phyloP scores from a whole-genome alignment of 2,113 vertebrate species.

The Aegithalos caudatus region DNA sequence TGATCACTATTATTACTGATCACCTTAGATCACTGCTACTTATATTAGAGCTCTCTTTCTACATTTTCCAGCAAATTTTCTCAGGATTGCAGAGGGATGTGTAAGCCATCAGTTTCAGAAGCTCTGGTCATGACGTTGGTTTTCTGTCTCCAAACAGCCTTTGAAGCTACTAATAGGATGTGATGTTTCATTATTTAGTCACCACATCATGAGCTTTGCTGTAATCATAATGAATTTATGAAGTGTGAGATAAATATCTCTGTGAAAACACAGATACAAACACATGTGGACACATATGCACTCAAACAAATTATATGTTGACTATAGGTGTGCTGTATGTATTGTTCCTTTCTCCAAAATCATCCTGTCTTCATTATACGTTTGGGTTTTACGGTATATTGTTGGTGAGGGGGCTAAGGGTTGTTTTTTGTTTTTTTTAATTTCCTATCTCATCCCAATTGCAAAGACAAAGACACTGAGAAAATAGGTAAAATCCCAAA shows the following conservation, averaged over 20 bases:
- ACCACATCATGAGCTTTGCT: neutral
- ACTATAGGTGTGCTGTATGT: neutral
- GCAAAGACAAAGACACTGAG: neutral
- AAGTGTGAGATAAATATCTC: neutral
- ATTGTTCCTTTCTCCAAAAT: neutral
- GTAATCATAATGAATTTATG: neutral
- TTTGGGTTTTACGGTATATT: neutral
- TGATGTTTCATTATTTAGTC: neutral
- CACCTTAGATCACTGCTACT: neutral
- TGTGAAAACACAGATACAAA: neutral
- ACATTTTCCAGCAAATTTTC: neutral
- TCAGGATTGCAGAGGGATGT: neutral
- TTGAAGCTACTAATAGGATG: neutral
- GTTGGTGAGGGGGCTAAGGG: neutral
- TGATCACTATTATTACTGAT: neutral
- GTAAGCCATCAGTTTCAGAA: neutral
- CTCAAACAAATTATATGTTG: neutral
- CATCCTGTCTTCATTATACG: neutral
- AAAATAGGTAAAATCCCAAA: neutral
- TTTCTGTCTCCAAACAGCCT: neutral
- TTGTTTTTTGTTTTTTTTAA: neutral
- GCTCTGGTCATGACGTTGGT: neutral
- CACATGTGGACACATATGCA: neutral
- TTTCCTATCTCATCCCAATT: neutral
- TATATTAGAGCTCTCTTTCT: neutral